A percentile compares a stretch with the other conserved stretches of the same genome.
These are phyloP conservation scores for Hyposoter didymator DNA, from an alignment of 2,888 invertebrate species.

Conservation along the genomic window DNA sequence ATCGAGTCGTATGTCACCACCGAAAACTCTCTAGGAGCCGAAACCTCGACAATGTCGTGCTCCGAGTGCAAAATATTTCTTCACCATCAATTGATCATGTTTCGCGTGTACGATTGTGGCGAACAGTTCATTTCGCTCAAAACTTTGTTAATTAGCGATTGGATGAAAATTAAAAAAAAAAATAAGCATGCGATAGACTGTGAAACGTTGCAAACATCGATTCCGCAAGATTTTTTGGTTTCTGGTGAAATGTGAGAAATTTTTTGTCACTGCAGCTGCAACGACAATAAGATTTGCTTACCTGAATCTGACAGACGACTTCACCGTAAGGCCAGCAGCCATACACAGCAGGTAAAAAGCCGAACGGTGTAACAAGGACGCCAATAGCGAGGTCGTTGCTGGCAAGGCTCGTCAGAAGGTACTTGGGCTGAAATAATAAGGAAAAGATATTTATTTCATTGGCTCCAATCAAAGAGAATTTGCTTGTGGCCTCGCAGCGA, in stretches of 20 bases:
- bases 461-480: not conserved
- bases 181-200: not conserved
- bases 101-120: not conserved
- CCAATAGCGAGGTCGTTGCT: slow-evolving; percentile 95
- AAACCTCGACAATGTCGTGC: not conserved
- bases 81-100: not conserved
- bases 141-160: not conserved
- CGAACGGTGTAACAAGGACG: slow-evolving; percentile 93
- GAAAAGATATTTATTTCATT: slow-evolving; percentile 11
- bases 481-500: not conserved
- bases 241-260: not conserved
- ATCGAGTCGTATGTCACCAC: not conserved
- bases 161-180: not conserved
- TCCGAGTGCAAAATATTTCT: not conserved
- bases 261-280: not conserved
- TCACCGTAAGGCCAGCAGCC: slow-evolving; percentile 97
- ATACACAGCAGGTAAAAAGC: slow-evolving; percentile 92
- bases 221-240: not conserved
- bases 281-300: slow-evolving; percentile 79
- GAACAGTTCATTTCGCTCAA: not conserved
- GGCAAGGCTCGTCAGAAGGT: slow-evolving; percentile 94
- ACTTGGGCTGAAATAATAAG: slow-evolving; percentile 89
- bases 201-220: not conserved
- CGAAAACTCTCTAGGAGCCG: not conserved
- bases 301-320: slow-evolving; percentile 96